A percentile compares a stretch with the other conserved stretches of the same genome.
phyloP scores from a whole-genome alignment of 1,140 invertebrate genomes.

The Venturia canescens region DNA sequence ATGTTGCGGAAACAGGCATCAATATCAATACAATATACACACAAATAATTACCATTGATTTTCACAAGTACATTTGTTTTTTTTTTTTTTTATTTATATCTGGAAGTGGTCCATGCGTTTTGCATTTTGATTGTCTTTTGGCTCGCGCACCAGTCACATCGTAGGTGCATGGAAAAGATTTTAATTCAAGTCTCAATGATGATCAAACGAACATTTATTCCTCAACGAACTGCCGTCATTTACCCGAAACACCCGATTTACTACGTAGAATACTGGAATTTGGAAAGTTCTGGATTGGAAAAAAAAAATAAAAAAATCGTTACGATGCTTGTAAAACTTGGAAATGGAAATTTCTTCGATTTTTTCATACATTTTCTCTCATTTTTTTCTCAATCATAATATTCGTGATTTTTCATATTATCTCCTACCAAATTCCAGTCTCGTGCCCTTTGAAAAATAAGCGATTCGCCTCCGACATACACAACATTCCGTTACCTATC shows the following conservation, averaged over 20 bases:
- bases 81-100: neutral
- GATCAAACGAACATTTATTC: constrained; percentile 3
- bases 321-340: neutral
- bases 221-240: constrained; percentile 24
- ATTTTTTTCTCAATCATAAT: neutral
- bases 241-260: constrained; percentile 12
- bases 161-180: neutral
- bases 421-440: constrained; percentile 71
- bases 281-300: constrained; percentile 11
- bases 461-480: constrained; percentile 69
- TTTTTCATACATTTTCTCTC: neutral
- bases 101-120: constrained; percentile 9
- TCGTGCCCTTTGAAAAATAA: constrained; percentile 77
- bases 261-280: constrained; percentile 46
- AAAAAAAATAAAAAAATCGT: neutral
- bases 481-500: constrained; percentile 71
- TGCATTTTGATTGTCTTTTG: constrained; percentile 1
- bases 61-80: constrained; percentile 16
- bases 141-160: neutral
- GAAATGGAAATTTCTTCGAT: neutral
- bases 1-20: constrained; percentile 61
- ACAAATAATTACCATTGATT: constrained; percentile 57
- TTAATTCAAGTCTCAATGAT: neutral
- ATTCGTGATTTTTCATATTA: neutral
- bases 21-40: constrained; percentile 62